These are phyloP conservation scores for Microtus richardsoni DNA, from an alignment of 2,113 vertebrate species.

Conservation along the genomic window DNA sequence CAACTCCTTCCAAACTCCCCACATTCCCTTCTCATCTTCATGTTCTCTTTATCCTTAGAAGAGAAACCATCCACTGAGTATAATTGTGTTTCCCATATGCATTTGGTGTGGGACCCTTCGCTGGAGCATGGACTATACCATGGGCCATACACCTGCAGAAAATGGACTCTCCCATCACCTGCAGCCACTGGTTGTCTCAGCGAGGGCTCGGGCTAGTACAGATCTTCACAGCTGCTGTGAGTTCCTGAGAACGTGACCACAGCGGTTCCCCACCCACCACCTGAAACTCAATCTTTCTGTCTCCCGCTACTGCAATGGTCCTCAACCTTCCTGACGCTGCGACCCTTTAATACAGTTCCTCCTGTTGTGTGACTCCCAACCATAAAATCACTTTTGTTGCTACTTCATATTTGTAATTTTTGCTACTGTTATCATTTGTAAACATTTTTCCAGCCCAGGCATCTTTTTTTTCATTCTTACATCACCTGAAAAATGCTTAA, in stretches of 20 bases:
- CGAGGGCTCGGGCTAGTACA: neutral
- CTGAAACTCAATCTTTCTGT: neutral
- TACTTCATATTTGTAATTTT: neutral
- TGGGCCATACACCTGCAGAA: neutral
- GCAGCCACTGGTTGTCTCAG: neutral
- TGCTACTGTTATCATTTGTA: neutral
- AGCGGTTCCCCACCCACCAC: too few relatives aligned
- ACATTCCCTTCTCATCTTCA: too few relatives aligned
- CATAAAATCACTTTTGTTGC: neutral
- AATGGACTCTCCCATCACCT: neutral
- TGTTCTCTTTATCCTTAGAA: neutral
- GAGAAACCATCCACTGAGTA: neutral
- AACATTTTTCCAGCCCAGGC: neutral
- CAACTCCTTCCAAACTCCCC: neutral
- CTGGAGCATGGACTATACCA: neutral
- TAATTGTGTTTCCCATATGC: neutral
- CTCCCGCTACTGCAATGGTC: neutral
- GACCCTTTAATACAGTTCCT: neutral
- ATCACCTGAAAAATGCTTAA: slow-evolving; percentile 1
- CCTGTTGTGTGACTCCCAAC: too few relatives aligned
- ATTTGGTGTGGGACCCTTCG: neutral
- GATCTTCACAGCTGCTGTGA: neutral
- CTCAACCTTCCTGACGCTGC: neutral
- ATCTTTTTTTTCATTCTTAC: neutral
- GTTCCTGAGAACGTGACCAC: neutral